These are phyloP conservation scores for Dysidea cf. avara DNA, from an alignment of 37 sponge, comb jelly and placozoan species.

Conservation along the genomic window DNA sequence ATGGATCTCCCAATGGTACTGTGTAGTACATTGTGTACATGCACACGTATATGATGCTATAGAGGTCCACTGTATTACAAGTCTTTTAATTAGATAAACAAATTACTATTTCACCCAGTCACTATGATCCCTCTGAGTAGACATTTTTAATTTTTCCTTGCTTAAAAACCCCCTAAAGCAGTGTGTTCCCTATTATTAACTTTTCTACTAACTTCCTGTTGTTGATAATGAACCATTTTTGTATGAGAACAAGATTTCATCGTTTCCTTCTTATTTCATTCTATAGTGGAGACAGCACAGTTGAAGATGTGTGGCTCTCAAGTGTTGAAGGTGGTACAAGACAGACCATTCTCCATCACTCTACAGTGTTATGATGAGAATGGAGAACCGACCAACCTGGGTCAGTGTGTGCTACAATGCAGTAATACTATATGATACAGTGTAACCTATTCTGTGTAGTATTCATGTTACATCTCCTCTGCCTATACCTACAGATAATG, in stretches of 20 bases:
- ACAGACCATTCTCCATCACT: slow-evolving; percentile 32
- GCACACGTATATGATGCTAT: no score
- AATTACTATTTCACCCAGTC: no score
- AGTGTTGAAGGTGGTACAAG: slow-evolving; percentile 44
- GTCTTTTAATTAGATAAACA: no score
- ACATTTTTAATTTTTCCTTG: no score
- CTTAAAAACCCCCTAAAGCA: no score
- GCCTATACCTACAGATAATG: slow-evolving; percentile 43
- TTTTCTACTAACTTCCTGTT: background rate
- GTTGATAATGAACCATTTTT: background rate
- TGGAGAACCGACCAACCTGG: slow-evolving; percentile 25
- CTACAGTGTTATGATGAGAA: slow-evolving; percentile 53
- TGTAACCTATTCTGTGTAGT: no score
- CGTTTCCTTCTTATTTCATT: background rate
- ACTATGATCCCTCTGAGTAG: no score
- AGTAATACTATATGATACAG: background rate
- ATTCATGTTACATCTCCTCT: no score
- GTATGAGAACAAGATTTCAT: background rate
- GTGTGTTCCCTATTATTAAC: no score
- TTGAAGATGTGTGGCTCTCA: background rate
- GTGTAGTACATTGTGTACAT: background rate
- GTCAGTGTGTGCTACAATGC: slow-evolving; percentile 6
- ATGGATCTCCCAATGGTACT: slow-evolving; percentile 63
- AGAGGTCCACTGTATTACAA: no score
- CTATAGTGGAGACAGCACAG: slow-evolving; percentile 1